Percentiles rank a stretch among this genome's conserved stretches.
phyloP scores from a whole-genome alignment of 2,113 vertebrate genomes.

The Brachyhypopomus occidentalis region DNA sequence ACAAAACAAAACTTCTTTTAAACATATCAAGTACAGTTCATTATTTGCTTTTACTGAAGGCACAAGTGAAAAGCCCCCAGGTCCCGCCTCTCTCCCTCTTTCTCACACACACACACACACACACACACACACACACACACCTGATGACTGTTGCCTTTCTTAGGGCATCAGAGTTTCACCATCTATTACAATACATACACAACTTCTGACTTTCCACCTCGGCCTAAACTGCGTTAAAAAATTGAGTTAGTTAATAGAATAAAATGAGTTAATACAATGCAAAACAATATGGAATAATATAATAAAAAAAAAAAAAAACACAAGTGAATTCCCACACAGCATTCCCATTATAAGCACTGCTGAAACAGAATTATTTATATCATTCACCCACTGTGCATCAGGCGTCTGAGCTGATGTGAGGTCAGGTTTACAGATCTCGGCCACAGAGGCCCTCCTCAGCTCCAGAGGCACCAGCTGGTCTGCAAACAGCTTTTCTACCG shows the following conservation, averaged over 20 bases:
- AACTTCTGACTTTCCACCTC: not conserved
- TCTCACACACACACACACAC: too few species aligned
- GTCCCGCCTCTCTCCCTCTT: too few species aligned
- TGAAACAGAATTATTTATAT: not conserved
- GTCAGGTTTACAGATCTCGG: not conserved
- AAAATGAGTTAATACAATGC: not conserved
- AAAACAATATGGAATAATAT: too few species aligned
- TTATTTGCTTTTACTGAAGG: too few species aligned
- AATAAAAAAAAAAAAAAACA: too few species aligned
- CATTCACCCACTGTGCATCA: conserved; percentile 9
- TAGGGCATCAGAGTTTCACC: too few species aligned
- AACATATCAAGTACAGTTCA: too few species aligned
- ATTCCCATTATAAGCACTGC: not conserved
- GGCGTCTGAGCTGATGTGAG: conserved; percentile 2
- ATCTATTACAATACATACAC: conserved; percentile 11
- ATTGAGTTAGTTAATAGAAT: not conserved
- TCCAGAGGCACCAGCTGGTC: not conserved
- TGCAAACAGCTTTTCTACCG: not conserved
- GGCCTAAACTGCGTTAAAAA: too few species aligned
- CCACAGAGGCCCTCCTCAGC: too few species aligned
- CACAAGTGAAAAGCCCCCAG: too few species aligned
- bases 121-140: not conserved
- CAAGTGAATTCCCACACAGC: not conserved
- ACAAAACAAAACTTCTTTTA: too few species aligned
- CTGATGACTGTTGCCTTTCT: too few species aligned